Conservation (phyloP, 2,888 invertebrate genomes). For the Cacoxenus indagator region DNA sequence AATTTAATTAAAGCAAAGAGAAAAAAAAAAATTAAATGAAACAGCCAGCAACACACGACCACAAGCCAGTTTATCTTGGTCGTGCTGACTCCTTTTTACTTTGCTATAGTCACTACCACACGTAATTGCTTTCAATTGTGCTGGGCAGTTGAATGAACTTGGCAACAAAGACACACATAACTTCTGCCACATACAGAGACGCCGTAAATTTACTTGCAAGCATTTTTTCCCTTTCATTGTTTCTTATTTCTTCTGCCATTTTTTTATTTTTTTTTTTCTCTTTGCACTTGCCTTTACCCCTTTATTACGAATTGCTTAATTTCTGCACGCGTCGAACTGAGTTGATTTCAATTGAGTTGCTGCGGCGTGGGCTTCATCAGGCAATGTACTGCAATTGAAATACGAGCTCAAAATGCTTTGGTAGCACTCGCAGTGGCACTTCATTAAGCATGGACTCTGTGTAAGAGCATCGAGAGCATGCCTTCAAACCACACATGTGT, state of each 20-base stretch:
- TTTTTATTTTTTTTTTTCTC: background rate
- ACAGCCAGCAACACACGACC: background rate
- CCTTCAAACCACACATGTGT: background rate
- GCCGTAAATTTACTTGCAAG: slow-evolving; percentile 48
- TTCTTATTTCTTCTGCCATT: background rate
- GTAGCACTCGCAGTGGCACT: background rate
- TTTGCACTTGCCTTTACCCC: background rate
- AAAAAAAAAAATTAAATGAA: slow-evolving; percentile 30
- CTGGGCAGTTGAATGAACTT: slow-evolving; percentile 43
- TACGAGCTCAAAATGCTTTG: background rate
- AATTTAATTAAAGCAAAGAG: slow-evolving; percentile 48
- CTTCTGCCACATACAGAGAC: slow-evolving; percentile 38
- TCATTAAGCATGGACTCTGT: background rate
- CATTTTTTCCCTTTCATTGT: background rate
- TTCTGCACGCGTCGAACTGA: background rate
- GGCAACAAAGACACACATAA: slow-evolving; percentile 43
- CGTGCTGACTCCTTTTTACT: background rate
- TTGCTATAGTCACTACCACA: background rate
- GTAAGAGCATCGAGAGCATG: background rate
- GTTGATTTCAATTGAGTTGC: background rate
- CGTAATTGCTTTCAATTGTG: slow-evolving; percentile 8
- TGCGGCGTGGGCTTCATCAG: slow-evolving; percentile 4
- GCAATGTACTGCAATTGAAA: slow-evolving; percentile 15
- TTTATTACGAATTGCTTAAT: slow-evolving; percentile 10
- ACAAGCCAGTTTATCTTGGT: background rate